phyloP scores from a whole-genome alignment of 2,113 vertebrate genomes.

The Apaloderma vittatum region DNA sequence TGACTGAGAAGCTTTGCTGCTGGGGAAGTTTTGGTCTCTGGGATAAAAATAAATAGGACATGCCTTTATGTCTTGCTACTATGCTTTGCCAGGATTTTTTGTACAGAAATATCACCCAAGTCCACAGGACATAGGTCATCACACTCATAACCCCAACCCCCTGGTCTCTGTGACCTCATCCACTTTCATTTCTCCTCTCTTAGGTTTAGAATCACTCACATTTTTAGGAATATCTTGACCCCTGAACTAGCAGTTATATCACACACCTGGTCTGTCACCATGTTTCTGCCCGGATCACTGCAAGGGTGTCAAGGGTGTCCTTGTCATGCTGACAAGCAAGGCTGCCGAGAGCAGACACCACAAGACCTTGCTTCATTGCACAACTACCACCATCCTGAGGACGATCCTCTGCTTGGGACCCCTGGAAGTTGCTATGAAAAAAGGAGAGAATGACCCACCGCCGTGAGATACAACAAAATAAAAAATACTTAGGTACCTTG shows the following conservation, averaged over 20 bases:
- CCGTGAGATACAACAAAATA: background rate
- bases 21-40: background rate
- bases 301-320: background rate
- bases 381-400: background rate
- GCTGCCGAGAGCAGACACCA: background rate
- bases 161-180: background rate
- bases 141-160: background rate
- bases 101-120: background rate
- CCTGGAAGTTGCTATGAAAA: background rate
- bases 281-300: background rate
- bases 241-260: background rate
- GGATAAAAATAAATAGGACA: conserved; percentile 13
- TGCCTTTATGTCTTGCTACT: background rate
- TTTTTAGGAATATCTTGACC: background rate
- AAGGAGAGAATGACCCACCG: background rate
- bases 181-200: background rate
- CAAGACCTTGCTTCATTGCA: background rate
- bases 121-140: background rate
- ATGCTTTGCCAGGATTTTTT: background rate
- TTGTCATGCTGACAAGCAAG: background rate
- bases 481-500: background rate
- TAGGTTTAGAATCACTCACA: background rate
- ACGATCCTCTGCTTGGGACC: background rate
- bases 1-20: conserved; percentile 15
- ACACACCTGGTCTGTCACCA: background rate